These are phyloP conservation scores for Ctenopoma kingsleyae DNA, from an alignment of 2,797 vertebrate species.

Conservation along the genomic window DNA sequence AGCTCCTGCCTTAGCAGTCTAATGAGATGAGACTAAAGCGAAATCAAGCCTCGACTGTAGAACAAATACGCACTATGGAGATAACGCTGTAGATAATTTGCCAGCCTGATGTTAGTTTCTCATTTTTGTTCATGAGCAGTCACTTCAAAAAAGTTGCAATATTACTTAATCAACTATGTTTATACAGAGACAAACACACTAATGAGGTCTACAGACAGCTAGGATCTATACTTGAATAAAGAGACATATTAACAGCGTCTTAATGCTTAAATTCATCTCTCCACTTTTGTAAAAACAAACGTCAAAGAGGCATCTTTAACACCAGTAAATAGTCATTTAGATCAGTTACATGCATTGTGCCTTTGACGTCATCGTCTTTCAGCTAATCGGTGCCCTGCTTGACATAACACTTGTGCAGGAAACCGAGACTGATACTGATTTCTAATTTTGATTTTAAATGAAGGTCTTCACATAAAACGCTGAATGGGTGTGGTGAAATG, in stretches of 20 bases:
- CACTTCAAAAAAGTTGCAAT: background rate
- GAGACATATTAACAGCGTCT: constrained; percentile 17
- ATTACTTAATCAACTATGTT: constrained; percentile 9
- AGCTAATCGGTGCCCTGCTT: constrained; percentile 4
- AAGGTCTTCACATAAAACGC: constrained; percentile 8
- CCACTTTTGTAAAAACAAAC: constrained; percentile 20
- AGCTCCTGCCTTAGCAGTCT: background rate
- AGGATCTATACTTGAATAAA: constrained; percentile 12
- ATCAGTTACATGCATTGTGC: constrained; percentile 4
- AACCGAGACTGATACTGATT: constrained; percentile 1
- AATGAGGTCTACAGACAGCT: constrained; percentile 25
- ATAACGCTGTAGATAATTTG: background rate
- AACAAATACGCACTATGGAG: background rate
- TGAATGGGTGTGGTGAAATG: background rate
- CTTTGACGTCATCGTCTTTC: constrained; percentile 16
- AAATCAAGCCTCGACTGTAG: background rate
- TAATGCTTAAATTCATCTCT: background rate
- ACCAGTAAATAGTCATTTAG: background rate
- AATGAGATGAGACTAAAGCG: background rate
- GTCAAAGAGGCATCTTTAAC: constrained; percentile 26
- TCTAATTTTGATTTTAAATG: constrained; percentile 6
- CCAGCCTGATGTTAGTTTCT: background rate
- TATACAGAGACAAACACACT: constrained; percentile 1
- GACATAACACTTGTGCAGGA: background rate
- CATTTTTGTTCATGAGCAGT: background rate